A percentile compares a stretch with the other conserved stretches of the same genome.
phyloP scores from a whole-genome alignment of 1,140 invertebrate species.

The Pogonomyrmex barbatus region DNA sequence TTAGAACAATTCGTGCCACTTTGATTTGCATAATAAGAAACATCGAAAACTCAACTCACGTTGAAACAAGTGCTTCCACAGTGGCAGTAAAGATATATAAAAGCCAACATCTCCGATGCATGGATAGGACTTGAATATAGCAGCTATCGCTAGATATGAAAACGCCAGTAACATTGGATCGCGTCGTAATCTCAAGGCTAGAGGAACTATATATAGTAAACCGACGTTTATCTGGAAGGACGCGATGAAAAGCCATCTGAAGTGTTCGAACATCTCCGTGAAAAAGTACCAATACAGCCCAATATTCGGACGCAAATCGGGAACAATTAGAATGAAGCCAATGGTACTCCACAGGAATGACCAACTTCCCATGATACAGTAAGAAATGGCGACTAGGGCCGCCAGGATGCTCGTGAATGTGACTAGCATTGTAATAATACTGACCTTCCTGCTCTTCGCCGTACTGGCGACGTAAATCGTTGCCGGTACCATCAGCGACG shows the following conservation, averaged over 20 bases:
- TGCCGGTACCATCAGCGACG: conserved; percentile 93
- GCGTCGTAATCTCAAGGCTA: conserved; percentile 93
- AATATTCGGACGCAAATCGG: conserved; percentile 98
- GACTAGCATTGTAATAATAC: conserved; percentile 73
- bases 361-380: conserved; percentile 82
- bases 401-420: conserved; percentile 82
- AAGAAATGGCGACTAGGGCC: conserved; percentile 77
- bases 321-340: conserved; percentile 88
- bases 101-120: conserved; percentile 97
- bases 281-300: conserved; percentile 99
- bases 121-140: conserved; percentile 99
- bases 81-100: conserved; percentile 95
- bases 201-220: conserved; percentile 95
- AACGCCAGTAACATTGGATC: conserved; percentile 95
- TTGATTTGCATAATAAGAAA: neutral
- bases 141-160: conserved; percentile 93
- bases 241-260: conserved; percentile 96
- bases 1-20: neutral
- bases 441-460: conserved; percentile 68
- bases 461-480: conserved; percentile 86
- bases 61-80: conserved; percentile 96
- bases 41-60: conserved; percentile 88
- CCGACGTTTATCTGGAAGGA: conserved; percentile 99
- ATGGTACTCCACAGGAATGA: conserved; percentile 81
- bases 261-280: conserved; percentile 99